Percentiles rank a stretch among this genome's conserved stretches.
Conservation (phyloP, 2,797 vertebrate species). For the Ciconia nigra region DNA sequence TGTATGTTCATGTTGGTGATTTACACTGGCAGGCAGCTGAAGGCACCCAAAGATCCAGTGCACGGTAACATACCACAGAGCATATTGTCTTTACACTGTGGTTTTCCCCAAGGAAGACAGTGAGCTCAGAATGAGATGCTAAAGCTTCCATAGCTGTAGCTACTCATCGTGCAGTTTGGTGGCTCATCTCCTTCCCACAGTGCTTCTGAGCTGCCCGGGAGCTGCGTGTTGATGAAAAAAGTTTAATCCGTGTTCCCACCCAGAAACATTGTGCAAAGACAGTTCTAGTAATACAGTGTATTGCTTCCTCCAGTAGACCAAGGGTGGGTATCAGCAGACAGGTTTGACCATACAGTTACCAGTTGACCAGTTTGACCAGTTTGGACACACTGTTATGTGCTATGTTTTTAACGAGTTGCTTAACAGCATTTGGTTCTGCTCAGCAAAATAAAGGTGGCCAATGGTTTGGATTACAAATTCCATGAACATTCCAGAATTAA, state of each 20-base stretch:
- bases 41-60: neutral
- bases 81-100: neutral
- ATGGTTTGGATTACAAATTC: neutral
- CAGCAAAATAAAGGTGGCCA: neutral
- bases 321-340: neutral
- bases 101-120: neutral
- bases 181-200: neutral
- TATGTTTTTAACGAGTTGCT: neutral
- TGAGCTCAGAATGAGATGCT: neutral
- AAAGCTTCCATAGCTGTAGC: neutral
- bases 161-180: neutral
- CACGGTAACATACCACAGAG: neutral
- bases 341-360: neutral
- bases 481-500: neutral
- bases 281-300: neutral
- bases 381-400: rapidly evolving
- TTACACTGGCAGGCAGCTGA: neutral
- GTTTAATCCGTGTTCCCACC: neutral
- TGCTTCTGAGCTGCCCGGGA: neutral
- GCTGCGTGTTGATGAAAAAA: rapidly evolving
- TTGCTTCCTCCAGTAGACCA: neutral
- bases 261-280: neutral
- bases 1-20: neutral
- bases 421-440: neutral
- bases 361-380: neutral